A percentile compares a stretch with the other conserved stretches of the same genome.
Evolutionary conservation across 2,113 vertebrate species (phyloP).

Genomic region (Haemorhous mexicanus): DNA sequence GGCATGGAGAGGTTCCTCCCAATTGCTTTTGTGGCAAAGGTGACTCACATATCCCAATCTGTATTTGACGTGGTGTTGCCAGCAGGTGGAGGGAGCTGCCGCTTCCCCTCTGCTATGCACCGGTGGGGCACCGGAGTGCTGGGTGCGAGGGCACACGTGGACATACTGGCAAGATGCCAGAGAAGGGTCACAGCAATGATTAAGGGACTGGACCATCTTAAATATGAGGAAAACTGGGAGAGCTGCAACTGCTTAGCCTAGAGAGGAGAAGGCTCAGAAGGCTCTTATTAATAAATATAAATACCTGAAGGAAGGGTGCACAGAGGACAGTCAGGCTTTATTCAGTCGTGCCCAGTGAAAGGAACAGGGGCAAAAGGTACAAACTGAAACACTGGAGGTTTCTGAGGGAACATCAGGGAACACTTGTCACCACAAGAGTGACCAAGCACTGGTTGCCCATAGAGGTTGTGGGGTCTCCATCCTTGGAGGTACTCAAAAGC

Average conservation of each 20-base stretch:
- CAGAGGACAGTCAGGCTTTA: neutral
- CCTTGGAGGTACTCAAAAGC: neutral
- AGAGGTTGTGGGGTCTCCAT: neutral
- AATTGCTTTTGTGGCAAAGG: neutral
- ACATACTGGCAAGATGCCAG: neutral
- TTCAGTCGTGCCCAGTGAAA: neutral
- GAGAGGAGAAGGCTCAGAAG: neutral
- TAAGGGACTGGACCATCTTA: neutral
- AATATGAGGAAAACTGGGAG: neutral
- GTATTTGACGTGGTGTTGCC: neutral
- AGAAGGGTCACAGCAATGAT: neutral
- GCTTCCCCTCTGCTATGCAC: neutral
- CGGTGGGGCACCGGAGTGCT: neutral
- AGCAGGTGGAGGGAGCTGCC: neutral
- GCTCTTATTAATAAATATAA: neutral
- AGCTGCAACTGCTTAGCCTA: neutral
- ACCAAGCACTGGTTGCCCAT: neutral
- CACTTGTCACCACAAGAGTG: neutral
- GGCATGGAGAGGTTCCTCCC: neutral
- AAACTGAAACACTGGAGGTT: neutral
- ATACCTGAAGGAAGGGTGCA: neutral
- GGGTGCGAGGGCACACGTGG: fast-evolving
- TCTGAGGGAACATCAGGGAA: neutral
- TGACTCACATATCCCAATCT: fast-evolving
- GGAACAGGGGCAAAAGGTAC: neutral